A percentile compares a stretch with the other conserved stretches of the same genome.
These are phyloP conservation scores for Acestrorhynchus altus DNA, from an alignment of 2,797 vertebrate species.

Conservation along the genomic window DNA sequence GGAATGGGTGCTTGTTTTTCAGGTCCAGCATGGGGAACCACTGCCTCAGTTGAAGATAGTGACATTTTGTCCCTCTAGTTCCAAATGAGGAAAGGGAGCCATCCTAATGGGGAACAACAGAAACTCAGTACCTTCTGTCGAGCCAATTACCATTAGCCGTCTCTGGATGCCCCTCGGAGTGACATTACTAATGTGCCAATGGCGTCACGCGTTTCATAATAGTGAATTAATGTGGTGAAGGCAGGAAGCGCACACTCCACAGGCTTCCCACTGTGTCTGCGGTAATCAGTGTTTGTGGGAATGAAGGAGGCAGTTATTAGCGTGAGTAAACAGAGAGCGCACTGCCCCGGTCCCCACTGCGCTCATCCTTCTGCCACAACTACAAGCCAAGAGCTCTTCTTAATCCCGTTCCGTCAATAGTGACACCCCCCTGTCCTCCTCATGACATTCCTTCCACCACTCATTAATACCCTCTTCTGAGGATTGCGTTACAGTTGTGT, in stretches of 20 bases:
- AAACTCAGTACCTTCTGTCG: constrained; percentile 60
- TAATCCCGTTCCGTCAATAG: constrained; percentile 42
- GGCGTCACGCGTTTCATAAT: constrained; percentile 51
- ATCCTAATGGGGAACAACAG: constrained; percentile 62
- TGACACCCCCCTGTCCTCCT: background rate
- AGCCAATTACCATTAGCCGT: constrained; percentile 53
- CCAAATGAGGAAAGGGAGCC: constrained; percentile 55
- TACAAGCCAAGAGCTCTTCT: constrained; percentile 45
- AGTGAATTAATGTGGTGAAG: constrained; percentile 58
- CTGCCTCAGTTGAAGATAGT: background rate
- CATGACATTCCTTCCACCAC: background rate
- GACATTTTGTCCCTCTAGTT: constrained; percentile 1
- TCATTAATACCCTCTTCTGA: constrained; percentile 15
- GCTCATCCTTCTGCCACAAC: constrained; percentile 56
- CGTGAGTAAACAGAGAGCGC: constrained; percentile 67
- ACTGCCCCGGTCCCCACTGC: constrained; percentile 56
- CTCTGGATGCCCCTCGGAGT: constrained; percentile 51
- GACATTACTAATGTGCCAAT: constrained; percentile 55
- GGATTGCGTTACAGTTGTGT: constrained; percentile 31
- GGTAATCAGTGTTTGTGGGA: constrained; percentile 71
- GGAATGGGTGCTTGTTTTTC: background rate
- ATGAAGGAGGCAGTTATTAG: constrained; percentile 67
- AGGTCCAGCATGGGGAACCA: background rate
- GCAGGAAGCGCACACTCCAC: constrained; percentile 45
- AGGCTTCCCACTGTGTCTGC: constrained; percentile 63